A percentile compares a stretch with the other conserved stretches of the same genome.
Conservation (phyloP, 2,888 invertebrate genomes). For the Megamerina dolium region DNA sequence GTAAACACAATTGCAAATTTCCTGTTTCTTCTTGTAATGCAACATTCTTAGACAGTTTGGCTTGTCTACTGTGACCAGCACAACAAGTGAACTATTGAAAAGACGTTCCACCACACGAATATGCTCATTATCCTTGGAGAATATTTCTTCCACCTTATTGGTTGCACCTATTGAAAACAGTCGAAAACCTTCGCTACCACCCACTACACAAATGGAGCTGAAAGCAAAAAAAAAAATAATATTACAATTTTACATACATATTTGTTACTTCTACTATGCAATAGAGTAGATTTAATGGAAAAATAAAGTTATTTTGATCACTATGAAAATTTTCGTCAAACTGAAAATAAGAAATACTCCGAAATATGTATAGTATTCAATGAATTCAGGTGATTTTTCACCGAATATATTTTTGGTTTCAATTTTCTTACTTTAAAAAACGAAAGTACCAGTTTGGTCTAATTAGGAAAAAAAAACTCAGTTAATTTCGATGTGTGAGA, state of each 20-base stretch:
- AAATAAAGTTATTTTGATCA: background rate
- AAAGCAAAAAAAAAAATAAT: conserved; percentile 9
- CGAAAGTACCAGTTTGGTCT: too few relatives aligned
- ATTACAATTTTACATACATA: background rate
- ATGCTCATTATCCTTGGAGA: conserved; percentile 45
- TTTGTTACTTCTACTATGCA: background rate
- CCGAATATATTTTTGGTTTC: too few relatives aligned
- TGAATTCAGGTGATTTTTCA: too few relatives aligned
- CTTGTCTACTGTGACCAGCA: conserved; percentile 45
- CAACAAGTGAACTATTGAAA: conserved; percentile 46
- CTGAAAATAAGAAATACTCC: too few relatives aligned
- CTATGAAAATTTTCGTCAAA: too few relatives aligned
- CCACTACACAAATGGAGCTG: conserved; percentile 45
- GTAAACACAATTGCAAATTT: conserved; percentile 49
- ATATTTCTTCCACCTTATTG: conserved; percentile 48
- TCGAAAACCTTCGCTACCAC: conserved; percentile 40
- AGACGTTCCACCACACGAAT: conserved; percentile 46
- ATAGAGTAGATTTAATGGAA: background rate
- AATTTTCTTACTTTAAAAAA: too few relatives aligned
- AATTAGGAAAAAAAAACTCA: too few relatives aligned
- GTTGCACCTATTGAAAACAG: conserved; percentile 42
- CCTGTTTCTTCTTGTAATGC: conserved; percentile 48
- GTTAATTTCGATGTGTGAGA: too few relatives aligned
- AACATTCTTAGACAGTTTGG: conserved; percentile 47
- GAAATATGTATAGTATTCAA: too few relatives aligned